Evolutionary conservation across 2,888 invertebrate species (phyloP).

Genomic region (Pseudoips prasinana): DNA sequence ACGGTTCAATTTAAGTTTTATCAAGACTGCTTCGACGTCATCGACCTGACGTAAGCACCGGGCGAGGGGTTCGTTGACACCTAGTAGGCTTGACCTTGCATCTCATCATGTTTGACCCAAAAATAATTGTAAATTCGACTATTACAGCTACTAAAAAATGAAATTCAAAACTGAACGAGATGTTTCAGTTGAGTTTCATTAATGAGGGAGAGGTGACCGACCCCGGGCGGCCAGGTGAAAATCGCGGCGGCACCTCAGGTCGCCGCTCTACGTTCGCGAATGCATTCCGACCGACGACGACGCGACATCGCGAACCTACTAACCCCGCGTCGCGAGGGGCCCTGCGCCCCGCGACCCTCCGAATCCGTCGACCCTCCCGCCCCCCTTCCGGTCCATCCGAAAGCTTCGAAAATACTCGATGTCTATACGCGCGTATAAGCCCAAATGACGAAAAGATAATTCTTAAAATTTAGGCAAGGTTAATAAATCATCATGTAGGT

Average conservation of each 20-base stretch:
- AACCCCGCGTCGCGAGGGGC: slow-evolving; percentile 79
- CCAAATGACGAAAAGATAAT: slow-evolving; percentile 44
- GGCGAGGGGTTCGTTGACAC: slow-evolving; percentile 77
- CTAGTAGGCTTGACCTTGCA: slow-evolving; percentile 73
- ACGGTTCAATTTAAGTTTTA: slow-evolving; percentile 35
- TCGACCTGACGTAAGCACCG: slow-evolving; percentile 73
- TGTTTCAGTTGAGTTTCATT: slow-evolving; percentile 37
- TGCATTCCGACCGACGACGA: slow-evolving; percentile 80
- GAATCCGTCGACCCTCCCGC: slow-evolving; percentile 68
- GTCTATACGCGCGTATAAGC: slow-evolving; percentile 65
- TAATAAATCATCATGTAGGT: slow-evolving; percentile 40
- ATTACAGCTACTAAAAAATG: slow-evolving; percentile 19
- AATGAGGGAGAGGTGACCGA: slow-evolving; percentile 61
- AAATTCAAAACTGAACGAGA: slow-evolving; percentile 29
- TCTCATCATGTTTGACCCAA: slow-evolving; percentile 65
- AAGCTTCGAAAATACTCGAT: slow-evolving; percentile 77
- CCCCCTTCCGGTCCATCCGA: slow-evolving; percentile 73
- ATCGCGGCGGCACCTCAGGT: slow-evolving; percentile 76
- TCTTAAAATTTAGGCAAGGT: slow-evolving; percentile 37
- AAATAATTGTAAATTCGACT: slow-evolving; percentile 43
- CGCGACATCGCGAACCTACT: slow-evolving; percentile 81
- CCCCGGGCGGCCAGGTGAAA: slow-evolving; percentile 65
- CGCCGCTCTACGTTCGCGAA: slow-evolving; percentile 80
- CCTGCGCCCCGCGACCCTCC: slow-evolving; percentile 77
- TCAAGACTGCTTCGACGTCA: slow-evolving; percentile 66